Evolutionary conservation across 2,888 invertebrate species (phyloP), one percentile per base, ranked within the genome.

Genomic region (Ceriagrion tenellum): DNA sequence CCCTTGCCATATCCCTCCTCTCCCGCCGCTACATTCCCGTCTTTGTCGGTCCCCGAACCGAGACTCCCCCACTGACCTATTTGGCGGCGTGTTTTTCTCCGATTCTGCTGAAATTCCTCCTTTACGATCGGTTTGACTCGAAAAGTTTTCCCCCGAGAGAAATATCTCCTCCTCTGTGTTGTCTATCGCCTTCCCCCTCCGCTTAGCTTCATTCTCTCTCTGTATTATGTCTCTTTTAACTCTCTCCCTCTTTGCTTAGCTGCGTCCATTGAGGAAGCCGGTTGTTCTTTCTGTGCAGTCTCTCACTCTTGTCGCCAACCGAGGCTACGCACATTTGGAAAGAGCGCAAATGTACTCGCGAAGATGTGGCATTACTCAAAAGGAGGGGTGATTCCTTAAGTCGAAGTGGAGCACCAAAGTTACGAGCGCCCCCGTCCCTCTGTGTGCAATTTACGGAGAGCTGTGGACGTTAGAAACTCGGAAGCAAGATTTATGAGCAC

Each of bases 61-160:
- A 88, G 23, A n/a, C 40, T 74, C 47, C 69, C 93, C 93, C 93
- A 93, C 93, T 93, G 93, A 69, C 93, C 93, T 69, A 93, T 93
- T 93, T 93, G 93, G 93, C 93, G 47, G 47, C 20, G 23, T 16
- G 59, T 47, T 93, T 90, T 93, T 47, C 69, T 93, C 23, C n/a
- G 26, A 55, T n/a, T 89, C 89, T 26, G 55, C 55, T 55, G 35
- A 23, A n/a, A 40, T 35, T 88, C 40, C 47, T 20, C 88, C 13
- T 55, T 55, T 55, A 55, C 55, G 89, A 47, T 89, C 23, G 23
- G 47, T 89, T 55, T 26, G 55, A 55, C 55, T 89, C 47, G 47
- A 35, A 23, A 55, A 89, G n/a, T 47, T 89, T n/a, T 2, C 8
- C 55, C 47, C 26, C 23, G 59, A 91, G 30, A n/a, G 16, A 47